phyloP scores from a whole-genome alignment of 1,140 invertebrate species.

The Dendrolimus punctatus region DNA sequence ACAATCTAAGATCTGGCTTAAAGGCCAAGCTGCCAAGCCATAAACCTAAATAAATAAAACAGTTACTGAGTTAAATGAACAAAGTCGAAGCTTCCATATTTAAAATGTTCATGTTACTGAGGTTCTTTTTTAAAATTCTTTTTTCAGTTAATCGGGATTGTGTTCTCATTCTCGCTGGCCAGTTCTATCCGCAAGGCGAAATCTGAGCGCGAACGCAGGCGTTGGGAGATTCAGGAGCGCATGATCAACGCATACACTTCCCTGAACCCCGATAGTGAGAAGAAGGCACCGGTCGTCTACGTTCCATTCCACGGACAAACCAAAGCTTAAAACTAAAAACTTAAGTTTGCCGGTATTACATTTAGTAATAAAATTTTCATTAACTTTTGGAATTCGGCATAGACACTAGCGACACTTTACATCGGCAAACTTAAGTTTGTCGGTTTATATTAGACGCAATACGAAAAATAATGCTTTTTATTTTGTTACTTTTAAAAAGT shows the following conservation, averaged over 20 bases:
- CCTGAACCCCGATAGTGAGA: conserved; percentile 49
- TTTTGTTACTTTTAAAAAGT: no score
- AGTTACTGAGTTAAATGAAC: no score
- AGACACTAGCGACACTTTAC: no score
- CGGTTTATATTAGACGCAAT: no score
- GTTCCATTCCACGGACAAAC: conserved; percentile 65
- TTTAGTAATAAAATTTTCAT: neutral
- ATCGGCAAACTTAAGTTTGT: no score
- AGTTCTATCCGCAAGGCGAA: conserved; percentile 86
- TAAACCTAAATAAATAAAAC: no score
- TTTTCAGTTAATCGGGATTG: conserved; percentile 86
- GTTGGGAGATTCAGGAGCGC: conserved; percentile 75
- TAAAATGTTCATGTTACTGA: conserved; percentile 1
- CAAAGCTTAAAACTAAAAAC: conserved; percentile 30
- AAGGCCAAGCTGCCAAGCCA: no score
- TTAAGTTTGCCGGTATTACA: neutral
- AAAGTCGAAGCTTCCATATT: neutral
- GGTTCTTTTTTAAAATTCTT: conserved; percentile 3
- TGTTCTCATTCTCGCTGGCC: conserved; percentile 89
- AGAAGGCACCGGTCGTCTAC: conserved; percentile 54
- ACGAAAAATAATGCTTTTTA: no score
- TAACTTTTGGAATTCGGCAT: neutral
- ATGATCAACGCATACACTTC: conserved; percentile 63
- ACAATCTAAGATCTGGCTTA: no score
- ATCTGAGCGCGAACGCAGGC: conserved; percentile 77